Conservation (phyloP, 2,888 invertebrate species). For the Mesochorus sp. region DNA sequence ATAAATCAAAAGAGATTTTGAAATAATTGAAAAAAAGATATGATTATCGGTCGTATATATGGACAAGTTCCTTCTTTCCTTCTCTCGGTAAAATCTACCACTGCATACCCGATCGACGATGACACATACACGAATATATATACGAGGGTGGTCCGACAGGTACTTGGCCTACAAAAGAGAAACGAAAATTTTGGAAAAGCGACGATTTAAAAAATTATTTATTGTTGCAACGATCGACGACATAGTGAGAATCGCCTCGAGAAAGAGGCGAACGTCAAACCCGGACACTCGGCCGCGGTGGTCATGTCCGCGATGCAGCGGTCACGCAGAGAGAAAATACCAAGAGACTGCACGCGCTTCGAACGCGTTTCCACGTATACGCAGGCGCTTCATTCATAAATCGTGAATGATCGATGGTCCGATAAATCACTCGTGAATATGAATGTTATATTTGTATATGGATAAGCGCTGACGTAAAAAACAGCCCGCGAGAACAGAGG, state of each 20-base stretch:
- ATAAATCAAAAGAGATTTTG: no score
- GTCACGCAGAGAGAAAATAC: not conserved
- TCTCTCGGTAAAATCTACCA: conserved; percentile 30
- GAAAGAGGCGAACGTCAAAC: not conserved
- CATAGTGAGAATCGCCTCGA: not conserved
- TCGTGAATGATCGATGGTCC: conserved; percentile 54
- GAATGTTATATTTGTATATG: not conserved
- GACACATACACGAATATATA: not conserved
- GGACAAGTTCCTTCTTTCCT: no score
- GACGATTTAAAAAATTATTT: no score
- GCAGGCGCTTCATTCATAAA: conserved; percentile 62
- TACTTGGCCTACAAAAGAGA: no score
- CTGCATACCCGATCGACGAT: conserved; percentile 56
- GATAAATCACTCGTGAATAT: conserved; percentile 55
- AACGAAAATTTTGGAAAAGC: no score
- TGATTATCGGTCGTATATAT: no score
- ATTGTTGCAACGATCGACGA: no score
- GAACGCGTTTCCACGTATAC: conserved; percentile 44
- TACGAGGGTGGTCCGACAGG: no score
- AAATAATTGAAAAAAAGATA: no score
- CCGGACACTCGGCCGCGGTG: not conserved
- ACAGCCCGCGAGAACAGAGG: conserved; percentile 17
- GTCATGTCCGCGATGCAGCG: not conserved
- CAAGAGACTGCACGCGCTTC: not conserved
- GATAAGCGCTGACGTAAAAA: conserved; percentile 26